phyloP scores from a whole-genome alignment of 2,113 vertebrate species.

The Myrmecobius fasciatus region DNA sequence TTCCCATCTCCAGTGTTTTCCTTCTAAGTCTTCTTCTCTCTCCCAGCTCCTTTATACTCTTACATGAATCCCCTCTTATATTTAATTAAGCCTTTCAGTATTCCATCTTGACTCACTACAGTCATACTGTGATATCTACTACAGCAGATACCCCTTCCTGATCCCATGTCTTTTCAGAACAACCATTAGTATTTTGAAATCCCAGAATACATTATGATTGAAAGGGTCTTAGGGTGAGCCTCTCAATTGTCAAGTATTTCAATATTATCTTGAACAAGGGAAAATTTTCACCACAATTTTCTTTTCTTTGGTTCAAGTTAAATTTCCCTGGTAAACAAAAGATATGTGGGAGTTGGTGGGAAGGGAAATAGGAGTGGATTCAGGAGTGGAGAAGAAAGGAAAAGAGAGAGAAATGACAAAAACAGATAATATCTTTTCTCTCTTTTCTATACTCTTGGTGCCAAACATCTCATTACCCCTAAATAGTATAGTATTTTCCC shows the following conservation, averaged over 20 bases:
- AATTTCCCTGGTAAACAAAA: not conserved
- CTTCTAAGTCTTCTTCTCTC: not conserved
- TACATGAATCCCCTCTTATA: not conserved
- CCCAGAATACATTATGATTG: not conserved
- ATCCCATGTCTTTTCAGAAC: not conserved
- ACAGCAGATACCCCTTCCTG: not conserved
- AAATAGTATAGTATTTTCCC: not conserved
- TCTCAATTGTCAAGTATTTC: not conserved
- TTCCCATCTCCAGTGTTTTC: not conserved
- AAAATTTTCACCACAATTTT: not conserved
- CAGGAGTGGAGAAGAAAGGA: not conserved
- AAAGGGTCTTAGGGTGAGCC: not conserved
- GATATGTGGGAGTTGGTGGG: not conserved
- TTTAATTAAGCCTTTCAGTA: not conserved
- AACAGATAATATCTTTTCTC: not conserved
- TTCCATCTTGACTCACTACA: not conserved
- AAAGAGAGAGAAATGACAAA: not conserved
- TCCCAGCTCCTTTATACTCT: not conserved
- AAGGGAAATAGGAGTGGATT: not conserved
- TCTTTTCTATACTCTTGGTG: not conserved
- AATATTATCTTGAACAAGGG: not conserved
- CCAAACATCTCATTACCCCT: not conserved
- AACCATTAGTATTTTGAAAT: not conserved
- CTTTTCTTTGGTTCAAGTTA: not conserved
- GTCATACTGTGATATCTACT: not conserved